phyloP scores from a whole-genome alignment of 1,140 invertebrate genomes.

The Ylistrum balloti region DNA sequence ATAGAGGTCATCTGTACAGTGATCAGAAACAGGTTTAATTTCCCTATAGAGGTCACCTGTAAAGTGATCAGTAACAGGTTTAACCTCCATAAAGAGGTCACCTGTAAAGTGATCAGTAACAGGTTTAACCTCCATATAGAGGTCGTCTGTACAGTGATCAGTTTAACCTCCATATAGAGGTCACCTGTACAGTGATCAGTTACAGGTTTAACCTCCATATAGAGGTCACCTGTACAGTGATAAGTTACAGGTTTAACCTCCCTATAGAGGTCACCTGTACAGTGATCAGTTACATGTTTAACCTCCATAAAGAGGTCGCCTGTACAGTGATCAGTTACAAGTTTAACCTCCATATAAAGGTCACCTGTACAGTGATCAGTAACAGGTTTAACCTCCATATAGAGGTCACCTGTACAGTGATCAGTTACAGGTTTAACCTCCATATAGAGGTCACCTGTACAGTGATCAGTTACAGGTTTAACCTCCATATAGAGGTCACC shows the following conservation, averaged over 20 bases:
- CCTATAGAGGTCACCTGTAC: neutral
- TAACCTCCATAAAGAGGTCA: neutral
- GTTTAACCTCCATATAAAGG: neutral
- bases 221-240: neutral
- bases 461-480: too few species aligned
- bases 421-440: too few species aligned
- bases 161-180: neutral
- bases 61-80: neutral
- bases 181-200: neutral
- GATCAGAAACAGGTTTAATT: neutral
- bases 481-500: too few species aligned
- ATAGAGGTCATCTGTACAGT: neutral
- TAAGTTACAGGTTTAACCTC: neutral
- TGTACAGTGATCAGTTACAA: neutral
- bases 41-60: neutral
- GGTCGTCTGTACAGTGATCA: neutral
- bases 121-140: neutral
- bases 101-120: neutral
- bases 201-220: neutral
- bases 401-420: neutral
- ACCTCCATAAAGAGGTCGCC: neutral
- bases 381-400: neutral
- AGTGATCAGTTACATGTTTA: neutral
- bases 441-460: too few species aligned
- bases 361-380: neutral